Evolutionary conservation across 1,140 invertebrate species (phyloP), one percentile per base, ranked within the genome.

Genomic region (Pemphigus obesinymphae): DNA sequence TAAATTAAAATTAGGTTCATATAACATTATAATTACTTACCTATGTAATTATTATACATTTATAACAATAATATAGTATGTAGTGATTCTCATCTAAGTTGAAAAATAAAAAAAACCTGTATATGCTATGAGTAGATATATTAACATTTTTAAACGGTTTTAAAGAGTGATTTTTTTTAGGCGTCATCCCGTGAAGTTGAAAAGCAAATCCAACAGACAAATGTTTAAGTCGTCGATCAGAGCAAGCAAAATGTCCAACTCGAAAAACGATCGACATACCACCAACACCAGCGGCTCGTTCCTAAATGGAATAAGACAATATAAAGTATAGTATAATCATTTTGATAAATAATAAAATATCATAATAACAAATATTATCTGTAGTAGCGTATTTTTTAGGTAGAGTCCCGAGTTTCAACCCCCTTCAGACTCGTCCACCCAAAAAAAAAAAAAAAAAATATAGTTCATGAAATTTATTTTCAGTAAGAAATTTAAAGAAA

Each of bases 151-250:
- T 20, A 66, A 7, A 66, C 20, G 20, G 10, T 4, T 3, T 7
- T 34, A 31, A 40, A 23, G 20, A 15, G 34, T 23, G 3, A 50
- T 5, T 53, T 76, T 55, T 76, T 55, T 10, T 8, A 80, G 76
- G 0, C 40, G 37, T 20, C 26, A 63, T 37, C 50, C 76, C 4
- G 76, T 61, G 1, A 63, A 63, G 26, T 26, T 80, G 7, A 80
- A 80, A 63, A 80, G 37, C 17, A 80, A 80, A 61, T 80, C 76
- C 3, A 61, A 61, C 55, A 80, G 17, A 15, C 76, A 80, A 63
- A 80, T 80, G 55, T 80, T 80, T 20, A 80, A 80, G 13, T 80
- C 53, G 15, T 80, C 76, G 34, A 80, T 80, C 5, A 80, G 63
- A 61, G 37, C 37, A 10, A 66, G 50, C 66, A 82, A 83, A 80